These are phyloP conservation scores for Ochropleura leucogaster DNA, from an alignment of 2,888 invertebrate genomes.

Conservation along the genomic window DNA sequence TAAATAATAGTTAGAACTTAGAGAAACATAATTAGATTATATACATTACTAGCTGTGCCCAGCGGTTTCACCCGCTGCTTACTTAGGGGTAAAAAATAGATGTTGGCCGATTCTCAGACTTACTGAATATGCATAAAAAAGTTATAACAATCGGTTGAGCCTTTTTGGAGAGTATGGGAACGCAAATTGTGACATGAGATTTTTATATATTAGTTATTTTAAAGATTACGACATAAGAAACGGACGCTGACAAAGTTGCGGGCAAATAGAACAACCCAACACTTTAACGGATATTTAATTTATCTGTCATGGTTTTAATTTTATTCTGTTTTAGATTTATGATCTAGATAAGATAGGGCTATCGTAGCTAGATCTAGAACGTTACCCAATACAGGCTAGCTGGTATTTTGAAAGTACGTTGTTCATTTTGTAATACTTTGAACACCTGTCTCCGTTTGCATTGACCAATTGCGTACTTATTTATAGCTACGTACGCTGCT, in stretches of 20 bases:
- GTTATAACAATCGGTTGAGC: too few species aligned
- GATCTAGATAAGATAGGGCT: constrained; percentile 32
- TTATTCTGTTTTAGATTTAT: constrained; percentile 12
- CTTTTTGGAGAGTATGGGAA: too few species aligned
- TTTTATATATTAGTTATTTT: too few species aligned
- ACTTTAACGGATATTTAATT: constrained; percentile 10
- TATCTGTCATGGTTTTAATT: constrained; percentile 13
- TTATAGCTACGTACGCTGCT: background rate
- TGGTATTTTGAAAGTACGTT: constrained; percentile 29
- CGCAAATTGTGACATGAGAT: too few species aligned
- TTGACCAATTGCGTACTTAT: background rate
- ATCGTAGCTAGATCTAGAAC: constrained; percentile 24
- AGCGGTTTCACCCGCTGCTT: too few species aligned
- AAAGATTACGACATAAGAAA: too few species aligned
- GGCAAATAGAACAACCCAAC: background rate
- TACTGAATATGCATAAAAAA: too few species aligned
- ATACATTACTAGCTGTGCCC: too few species aligned
- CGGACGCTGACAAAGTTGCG: background rate
- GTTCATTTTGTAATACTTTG: constrained; percentile 17
- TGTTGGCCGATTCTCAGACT: too few species aligned
- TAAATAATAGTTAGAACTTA: too few species aligned
- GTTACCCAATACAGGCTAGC: constrained; percentile 8
- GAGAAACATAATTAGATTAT: too few species aligned
- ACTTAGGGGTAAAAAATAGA: too few species aligned
- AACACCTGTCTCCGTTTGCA: background rate